Evolutionary conservation across 2,797 vertebrate genomes (phyloP).

Genomic region (Pteropus rufus): DNA sequence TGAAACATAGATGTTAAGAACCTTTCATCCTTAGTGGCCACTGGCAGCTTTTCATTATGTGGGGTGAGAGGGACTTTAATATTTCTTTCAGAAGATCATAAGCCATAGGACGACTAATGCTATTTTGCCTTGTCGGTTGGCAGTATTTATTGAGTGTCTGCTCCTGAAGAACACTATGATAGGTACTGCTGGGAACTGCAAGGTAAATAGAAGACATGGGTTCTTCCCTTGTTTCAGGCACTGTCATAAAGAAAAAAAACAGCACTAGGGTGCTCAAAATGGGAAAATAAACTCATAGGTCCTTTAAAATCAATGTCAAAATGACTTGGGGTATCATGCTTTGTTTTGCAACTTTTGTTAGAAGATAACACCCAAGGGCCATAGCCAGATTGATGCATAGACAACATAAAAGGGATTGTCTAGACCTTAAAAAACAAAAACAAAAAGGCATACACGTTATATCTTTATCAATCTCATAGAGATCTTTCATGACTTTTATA

Average conservation of each 20-base stretch:
- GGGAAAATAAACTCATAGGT: not conserved
- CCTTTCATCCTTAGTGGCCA: not conserved
- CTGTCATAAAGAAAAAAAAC: not conserved
- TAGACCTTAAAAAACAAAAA: constrained; percentile 30
- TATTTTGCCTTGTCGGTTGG: not conserved
- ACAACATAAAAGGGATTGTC: constrained; percentile 46
- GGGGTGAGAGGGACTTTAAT: not conserved
- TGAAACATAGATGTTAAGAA: not conserved
- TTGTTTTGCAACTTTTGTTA: constrained; percentile 7
- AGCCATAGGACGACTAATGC: not conserved
- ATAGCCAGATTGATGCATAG: not conserved
- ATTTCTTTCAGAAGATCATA: not conserved
- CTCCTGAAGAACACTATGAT: not conserved
- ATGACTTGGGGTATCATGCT: not conserved
- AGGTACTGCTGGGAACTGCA: not conserved
- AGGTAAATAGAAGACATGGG: not conserved
- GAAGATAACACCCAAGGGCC: constrained; percentile 12
- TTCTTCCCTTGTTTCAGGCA: not conserved
- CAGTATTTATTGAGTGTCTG: not conserved
- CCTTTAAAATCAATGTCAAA: constrained; percentile 55
- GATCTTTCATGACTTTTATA: constrained; percentile 50
- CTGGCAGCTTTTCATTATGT: not conserved
- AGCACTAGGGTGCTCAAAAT: not conserved
- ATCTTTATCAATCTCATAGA: constrained; percentile 45
- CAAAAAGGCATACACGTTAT: constrained; percentile 16